phyloP scores from a whole-genome alignment of 2,888 invertebrate genomes.

The Nesidiocoris tenuis region DNA sequence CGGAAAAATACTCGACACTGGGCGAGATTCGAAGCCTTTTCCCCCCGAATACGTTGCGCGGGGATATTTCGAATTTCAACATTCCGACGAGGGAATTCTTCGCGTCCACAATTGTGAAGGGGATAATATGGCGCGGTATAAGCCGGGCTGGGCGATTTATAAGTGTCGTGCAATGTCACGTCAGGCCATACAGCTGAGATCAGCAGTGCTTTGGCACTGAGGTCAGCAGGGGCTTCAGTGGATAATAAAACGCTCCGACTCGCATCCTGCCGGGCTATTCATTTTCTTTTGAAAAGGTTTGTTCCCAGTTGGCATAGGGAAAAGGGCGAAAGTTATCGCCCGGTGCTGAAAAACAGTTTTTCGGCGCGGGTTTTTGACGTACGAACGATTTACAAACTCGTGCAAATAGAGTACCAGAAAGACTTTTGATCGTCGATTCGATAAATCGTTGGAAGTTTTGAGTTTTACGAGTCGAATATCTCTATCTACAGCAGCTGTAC shows the following conservation, averaged over 20 bases:
- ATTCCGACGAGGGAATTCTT: background rate
- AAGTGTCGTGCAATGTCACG: background rate
- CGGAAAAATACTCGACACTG: too few relatives aligned
- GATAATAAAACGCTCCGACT: background rate
- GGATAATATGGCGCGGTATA: background rate
- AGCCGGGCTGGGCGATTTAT: background rate
- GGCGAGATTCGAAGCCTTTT: too few relatives aligned
- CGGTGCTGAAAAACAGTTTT: too few relatives aligned
- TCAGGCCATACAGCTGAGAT: background rate
- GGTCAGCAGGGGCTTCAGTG: background rate
- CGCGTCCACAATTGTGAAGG: background rate
- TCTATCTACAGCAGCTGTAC: too few relatives aligned
- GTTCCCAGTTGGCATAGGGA: background rate
- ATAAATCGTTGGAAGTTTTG: too few relatives aligned
- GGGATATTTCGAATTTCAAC: too few relatives aligned
- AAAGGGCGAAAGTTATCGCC: background rate
- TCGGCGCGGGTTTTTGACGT: too few relatives aligned
- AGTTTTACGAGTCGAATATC: too few relatives aligned
- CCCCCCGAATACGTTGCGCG: too few relatives aligned
- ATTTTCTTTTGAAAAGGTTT: background rate
- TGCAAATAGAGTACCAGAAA: too few relatives aligned
- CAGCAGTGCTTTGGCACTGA: background rate
- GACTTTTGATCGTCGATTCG: too few relatives aligned
- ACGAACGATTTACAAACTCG: too few relatives aligned
- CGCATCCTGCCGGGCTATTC: background rate